Base-by-base conservation (phyloP, 2,888 invertebrate genomes). In the Zele albiditarsus region DNA sequence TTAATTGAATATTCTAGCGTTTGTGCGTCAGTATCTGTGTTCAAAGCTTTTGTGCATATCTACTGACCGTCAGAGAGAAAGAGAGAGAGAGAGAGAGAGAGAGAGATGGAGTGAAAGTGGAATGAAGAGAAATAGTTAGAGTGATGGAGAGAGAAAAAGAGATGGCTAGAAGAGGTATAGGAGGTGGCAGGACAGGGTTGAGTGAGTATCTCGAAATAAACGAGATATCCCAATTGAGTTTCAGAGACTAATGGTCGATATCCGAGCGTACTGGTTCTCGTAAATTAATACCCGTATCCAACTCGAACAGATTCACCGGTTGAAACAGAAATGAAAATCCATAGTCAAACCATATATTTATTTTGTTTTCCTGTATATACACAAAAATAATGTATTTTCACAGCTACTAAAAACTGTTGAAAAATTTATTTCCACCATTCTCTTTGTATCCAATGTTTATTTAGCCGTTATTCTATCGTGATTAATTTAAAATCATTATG, bases 161-260 rank as follows among this genome's bases (percentile, higher is more conserved):
- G 20, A 53, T 53, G 53, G 6, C 20, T 6, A 8, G 33, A 25
- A 31, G 57, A 69, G 57, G 25, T 31, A 63, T 6, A 5, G 25
- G 53, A 53, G 10, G 5, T 14, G 53, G 53, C 8, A 53, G 53
- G 53, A n/a, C n/a, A 53, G 53, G n/a, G 6, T 53, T 53, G 46
- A 46, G 46, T 46, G 57, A 65, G 58, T 33, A 70, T 71, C 20
- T 65, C 33, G 71, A 77, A 76, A 78, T 77, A 75, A 78, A 80
- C 71, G 78, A 73, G 77, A 78, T 76, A 81, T 77, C 58, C 77
- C 75, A 81, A 81, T 82, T 77, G 79, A 81, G 80, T 84, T 82
- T 83, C 78, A 78, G 82, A 80, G 79, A 82, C 80, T 84, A 84
- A 84, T 84, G 81, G 81, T 70, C 82, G 83, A 84, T 83, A 83